Evolutionary conservation across 2,888 invertebrate species (phyloP).

Genomic region (Ptilodon capucinus): DNA sequence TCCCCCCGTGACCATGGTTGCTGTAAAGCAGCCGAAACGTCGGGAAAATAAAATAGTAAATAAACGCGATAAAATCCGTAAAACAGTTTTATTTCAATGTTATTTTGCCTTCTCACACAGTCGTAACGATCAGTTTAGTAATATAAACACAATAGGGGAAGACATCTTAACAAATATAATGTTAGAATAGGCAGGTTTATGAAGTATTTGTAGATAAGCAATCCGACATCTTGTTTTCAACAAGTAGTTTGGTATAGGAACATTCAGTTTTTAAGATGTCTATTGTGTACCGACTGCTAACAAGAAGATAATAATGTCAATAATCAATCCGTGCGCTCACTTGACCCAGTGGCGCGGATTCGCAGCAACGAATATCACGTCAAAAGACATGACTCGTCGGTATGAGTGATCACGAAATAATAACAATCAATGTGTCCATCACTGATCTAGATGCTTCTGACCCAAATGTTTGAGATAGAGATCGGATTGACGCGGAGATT

Average conservation of each 20-base stretch:
- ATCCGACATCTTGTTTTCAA: no score
- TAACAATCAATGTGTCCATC: conserved; percentile 61
- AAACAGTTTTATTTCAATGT: no score
- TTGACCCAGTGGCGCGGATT: conserved; percentile 42
- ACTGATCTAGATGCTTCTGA: conserved; percentile 66
- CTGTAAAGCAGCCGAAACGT: no score
- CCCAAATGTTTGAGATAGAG: conserved; percentile 69
- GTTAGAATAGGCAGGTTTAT: background rate
- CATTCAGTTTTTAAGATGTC: no score
- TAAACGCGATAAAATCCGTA: no score
- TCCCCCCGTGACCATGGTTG: no score
- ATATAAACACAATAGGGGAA: no score
- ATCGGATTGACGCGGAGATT: conserved; percentile 72
- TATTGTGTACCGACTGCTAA: conserved; percentile 23
- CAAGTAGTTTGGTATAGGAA: no score
- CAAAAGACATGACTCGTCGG: conserved; percentile 64
- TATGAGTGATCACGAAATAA: conserved; percentile 68
- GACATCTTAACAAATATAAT: no score
- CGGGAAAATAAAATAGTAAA: no score
- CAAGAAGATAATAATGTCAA: conserved; percentile 29
- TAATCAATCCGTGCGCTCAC: conserved; percentile 24
- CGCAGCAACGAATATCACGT: conserved; percentile 48
- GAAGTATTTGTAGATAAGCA: background rate
- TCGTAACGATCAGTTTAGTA: no score
- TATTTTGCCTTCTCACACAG: no score